Base-by-base conservation (phyloP, 2,888 invertebrate genomes). In the Vanessa cardui region DNA sequence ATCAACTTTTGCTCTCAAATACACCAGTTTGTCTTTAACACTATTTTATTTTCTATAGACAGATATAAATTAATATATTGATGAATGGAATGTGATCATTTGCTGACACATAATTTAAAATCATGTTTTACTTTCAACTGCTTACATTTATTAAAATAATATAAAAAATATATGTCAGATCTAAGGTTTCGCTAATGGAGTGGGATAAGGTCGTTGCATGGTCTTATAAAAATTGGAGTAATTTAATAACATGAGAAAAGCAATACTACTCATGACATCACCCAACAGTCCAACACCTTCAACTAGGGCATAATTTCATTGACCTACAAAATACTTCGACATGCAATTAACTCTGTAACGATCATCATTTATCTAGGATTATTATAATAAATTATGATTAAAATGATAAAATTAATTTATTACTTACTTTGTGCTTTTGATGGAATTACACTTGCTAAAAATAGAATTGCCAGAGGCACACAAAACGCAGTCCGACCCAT, bases 381-480 rank as follows among this genome's bases (percentile, higher is more conserved):
- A 56, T 20, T 8, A 50, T 50, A 44, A 50, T 33, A 26, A 20
- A 49, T 49, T 56, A 56, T 64, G 59, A 33, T 44, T 12, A 62
- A 66, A 60, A 47, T 50, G 49, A 33, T 46, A 56, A 65, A 66
- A 46, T 68, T 68, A 69, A 70, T 71, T 16, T 72, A 73, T 61
- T 72, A 86, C 87, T 87, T 80, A 87, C 87, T 85, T 82, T 87
- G 86, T 74, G 86, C 86, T 78, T 80, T 79, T 76, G 83, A 82
- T 67, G 84, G 78, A 78, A 78, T 81, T 77, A 80, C 82, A 71
- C 75, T 77, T 62, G 85, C 82, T 87, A 88, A 79, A 85, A 87
- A 86, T 88, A 88, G 87, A 81, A 84, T 75, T 72, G 80, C 85
- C 76, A 85, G 66, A 62, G 80, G 72, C 68, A 77, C 69, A 73